These are phyloP conservation scores for Alcis repandata DNA, from an alignment of 2,888 invertebrate species.

Conservation along the genomic window DNA sequence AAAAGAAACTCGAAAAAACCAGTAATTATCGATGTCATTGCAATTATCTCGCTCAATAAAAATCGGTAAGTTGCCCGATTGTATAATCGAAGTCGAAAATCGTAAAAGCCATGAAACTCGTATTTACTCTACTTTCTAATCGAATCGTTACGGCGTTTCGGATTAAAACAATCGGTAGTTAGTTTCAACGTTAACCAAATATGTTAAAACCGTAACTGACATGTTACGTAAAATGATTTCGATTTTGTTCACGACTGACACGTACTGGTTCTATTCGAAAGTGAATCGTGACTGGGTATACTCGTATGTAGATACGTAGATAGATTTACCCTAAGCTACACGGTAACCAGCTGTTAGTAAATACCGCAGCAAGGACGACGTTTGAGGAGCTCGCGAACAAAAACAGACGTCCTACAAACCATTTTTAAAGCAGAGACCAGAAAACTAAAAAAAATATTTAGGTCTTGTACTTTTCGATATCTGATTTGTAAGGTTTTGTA, in stretches of 20 bases:
- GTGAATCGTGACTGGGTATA: constrained; percentile 51
- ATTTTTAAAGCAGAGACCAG: too few species aligned
- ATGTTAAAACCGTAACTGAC: constrained; percentile 42
- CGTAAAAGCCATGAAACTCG: constrained; percentile 57
- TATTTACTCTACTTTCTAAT: constrained; percentile 59
- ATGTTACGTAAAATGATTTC: constrained; percentile 65
- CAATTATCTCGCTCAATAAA: constrained; percentile 30
- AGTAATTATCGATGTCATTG: constrained; percentile 32
- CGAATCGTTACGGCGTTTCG: constrained; percentile 23
- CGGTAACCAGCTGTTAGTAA: not conserved
- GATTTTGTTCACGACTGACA: constrained; percentile 51
- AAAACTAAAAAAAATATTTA: too few species aligned
- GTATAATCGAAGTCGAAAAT: constrained; percentile 52
- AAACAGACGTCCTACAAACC: too few species aligned
- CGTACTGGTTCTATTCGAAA: constrained; percentile 50
- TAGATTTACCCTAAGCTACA: constrained; percentile 9
- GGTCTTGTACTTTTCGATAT: too few species aligned
- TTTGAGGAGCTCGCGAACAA: not conserved
- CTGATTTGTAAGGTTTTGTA: too few species aligned
- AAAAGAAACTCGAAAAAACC: constrained; percentile 18
- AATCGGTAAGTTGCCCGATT: constrained; percentile 49
- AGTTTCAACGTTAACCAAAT: constrained; percentile 49
- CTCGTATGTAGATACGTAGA: not conserved
- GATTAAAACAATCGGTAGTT: constrained; percentile 25
- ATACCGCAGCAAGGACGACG: not conserved